Conservation (phyloP, 1,140 invertebrate genomes). For the Leptopilina clavipes region DNA sequence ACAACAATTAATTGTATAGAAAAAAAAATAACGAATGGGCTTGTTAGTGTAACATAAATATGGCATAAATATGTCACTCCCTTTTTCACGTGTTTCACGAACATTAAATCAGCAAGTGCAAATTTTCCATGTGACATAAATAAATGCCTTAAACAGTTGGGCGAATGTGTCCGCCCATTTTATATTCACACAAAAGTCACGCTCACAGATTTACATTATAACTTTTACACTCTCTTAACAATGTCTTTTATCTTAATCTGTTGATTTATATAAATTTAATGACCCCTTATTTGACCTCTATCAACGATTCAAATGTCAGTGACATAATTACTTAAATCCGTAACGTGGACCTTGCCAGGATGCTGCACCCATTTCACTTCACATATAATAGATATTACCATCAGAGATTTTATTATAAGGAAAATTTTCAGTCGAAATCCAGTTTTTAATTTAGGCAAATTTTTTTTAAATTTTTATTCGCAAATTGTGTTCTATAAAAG, state of each 20-base stretch:
- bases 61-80: too few species aligned
- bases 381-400: too few species aligned
- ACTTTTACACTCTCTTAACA: slow-evolving; percentile 28
- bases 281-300: slow-evolving; percentile 10
- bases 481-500: too few species aligned
- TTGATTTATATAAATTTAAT: neutral
- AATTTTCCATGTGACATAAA: slow-evolving; percentile 11
- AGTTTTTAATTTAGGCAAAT: too few species aligned
- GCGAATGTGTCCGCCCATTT: slow-evolving; percentile 15
- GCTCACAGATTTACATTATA: slow-evolving; percentile 10
- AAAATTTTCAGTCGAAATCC: neutral
- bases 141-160: neutral
- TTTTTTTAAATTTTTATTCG: too few species aligned
- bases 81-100: neutral
- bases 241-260: slow-evolving; percentile 31
- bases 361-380: neutral
- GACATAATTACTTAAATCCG: slow-evolving; percentile 29
- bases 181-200: slow-evolving; percentile 23
- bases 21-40: too few species aligned
- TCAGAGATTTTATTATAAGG: neutral
- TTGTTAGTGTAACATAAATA: too few species aligned
- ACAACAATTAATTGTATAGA: too few species aligned
- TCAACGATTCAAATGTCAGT: slow-evolving; percentile 29
- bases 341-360: neutral
- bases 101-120: slow-evolving; percentile 6